phyloP scores from a whole-genome alignment of 2,888 invertebrate genomes.

The Calameuta pallipes region DNA sequence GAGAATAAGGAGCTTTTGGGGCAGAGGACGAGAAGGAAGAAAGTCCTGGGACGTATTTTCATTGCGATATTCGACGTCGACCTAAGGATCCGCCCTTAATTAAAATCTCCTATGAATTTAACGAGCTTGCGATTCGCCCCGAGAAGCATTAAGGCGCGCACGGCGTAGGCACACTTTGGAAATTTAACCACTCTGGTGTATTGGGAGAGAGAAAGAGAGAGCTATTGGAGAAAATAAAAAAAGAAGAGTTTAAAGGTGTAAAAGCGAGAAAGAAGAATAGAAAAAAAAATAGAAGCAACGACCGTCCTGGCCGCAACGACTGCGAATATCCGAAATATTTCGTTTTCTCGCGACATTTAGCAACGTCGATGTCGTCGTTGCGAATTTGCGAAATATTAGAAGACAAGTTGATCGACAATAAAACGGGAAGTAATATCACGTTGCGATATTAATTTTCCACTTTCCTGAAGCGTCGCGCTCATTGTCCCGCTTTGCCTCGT shows the following conservation, averaged over 20 bases:
- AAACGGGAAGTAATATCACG: neutral
- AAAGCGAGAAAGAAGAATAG: neutral
- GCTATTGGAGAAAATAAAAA: neutral
- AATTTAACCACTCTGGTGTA: neutral
- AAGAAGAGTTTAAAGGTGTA: neutral
- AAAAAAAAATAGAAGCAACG: neutral
- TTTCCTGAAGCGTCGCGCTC: constrained; percentile 6
- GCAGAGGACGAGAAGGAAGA: neutral
- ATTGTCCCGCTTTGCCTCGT: constrained; percentile 1
- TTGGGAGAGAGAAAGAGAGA: neutral
- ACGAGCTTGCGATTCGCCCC: neutral
- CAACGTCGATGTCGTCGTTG: neutral
- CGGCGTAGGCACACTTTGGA: neutral
- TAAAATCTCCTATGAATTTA: neutral
- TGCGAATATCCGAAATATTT: neutral
- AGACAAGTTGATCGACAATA: neutral
- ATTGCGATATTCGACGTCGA: neutral
- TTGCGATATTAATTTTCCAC: constrained; percentile 13
- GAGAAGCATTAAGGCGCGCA: neutral
- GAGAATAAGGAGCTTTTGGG: neutral
- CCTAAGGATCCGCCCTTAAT: neutral
- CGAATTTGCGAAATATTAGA: neutral
- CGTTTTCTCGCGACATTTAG: neutral
- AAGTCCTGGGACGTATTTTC: neutral
- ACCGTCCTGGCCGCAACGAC: neutral